Conservation (phyloP, 2,797 vertebrate genomes). For the Ispidina picta region DNA sequence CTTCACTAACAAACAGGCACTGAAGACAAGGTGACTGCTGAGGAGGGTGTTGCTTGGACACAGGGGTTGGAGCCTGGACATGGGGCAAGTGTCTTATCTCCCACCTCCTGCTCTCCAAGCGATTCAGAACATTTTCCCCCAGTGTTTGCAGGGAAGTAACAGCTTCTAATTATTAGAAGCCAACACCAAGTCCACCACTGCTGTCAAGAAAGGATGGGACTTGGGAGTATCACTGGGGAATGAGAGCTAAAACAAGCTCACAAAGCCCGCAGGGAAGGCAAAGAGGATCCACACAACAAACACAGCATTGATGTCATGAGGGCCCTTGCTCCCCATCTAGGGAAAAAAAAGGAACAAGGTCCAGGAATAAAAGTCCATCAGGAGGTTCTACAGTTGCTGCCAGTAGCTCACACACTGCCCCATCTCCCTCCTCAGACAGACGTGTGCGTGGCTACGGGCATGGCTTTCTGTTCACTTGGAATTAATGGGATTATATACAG, state of each 20-base stretch:
- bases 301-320: background rate
- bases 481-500: conserved; percentile 31
- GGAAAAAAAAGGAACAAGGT: background rate
- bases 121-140: background rate
- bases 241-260: background rate
- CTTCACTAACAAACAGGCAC: background rate
- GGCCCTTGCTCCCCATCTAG: background rate
- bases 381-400: background rate
- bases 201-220: background rate
- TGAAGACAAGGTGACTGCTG: background rate
- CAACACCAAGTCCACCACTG: background rate
- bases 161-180: conserved; percentile 37
- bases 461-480: conserved; percentile 43
- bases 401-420: background rate
- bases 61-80: background rate
- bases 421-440: background rate
- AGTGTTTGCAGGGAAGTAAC: background rate
- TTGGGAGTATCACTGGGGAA: background rate
- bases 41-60: background rate
- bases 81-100: accelerated
- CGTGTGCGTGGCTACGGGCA: background rate
- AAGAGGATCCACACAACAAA: background rate
- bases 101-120: background rate
- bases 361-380: background rate
- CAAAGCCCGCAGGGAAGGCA: background rate